phyloP scores from a whole-genome alignment of 2,113 vertebrate genomes.

The Eublepharis macularius region DNA sequence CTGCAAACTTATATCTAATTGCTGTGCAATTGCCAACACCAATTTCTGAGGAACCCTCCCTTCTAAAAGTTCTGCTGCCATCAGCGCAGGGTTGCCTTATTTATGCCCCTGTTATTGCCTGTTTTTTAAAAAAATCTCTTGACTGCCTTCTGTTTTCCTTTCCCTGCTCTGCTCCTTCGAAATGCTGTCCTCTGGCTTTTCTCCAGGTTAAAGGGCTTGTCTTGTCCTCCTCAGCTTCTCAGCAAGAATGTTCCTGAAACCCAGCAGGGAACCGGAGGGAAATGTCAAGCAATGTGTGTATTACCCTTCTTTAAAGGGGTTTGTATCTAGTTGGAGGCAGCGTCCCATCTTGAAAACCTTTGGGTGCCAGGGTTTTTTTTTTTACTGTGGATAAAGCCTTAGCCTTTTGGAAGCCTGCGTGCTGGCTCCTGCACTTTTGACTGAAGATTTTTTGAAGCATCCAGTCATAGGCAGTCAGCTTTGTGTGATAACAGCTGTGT shows the following conservation, averaged over 20 bases:
- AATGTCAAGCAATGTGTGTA: neutral
- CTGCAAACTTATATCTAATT: too few relatives aligned
- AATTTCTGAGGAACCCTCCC: neutral
- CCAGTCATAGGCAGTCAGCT: neutral
- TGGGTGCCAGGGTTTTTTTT: neutral
- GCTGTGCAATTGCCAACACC: too few relatives aligned
- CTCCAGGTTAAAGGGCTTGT: too few relatives aligned
- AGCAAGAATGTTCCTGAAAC: neutral
- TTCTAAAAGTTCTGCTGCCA: neutral
- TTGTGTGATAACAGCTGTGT: neutral
- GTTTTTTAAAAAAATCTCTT: neutral
- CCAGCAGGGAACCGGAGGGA: neutral
- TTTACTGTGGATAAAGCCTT: accelerated
- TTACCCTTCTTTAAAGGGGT: neutral
- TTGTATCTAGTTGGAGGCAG: neutral
- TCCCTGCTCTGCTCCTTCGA: too few relatives aligned
- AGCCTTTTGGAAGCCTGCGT: slow-evolving; percentile 5
- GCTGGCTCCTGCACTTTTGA: neutral
- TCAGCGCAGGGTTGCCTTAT: neutral
- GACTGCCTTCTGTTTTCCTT: too few relatives aligned
- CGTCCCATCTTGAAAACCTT: neutral
- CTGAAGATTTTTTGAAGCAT: neutral
- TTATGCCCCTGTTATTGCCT: neutral
- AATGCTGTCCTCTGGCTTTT: neutral
- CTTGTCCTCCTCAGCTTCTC: neutral